Percentiles rank a stretch among this genome's conserved stretches.
These are phyloP conservation scores for Bubalus kerabau DNA, from an alignment of 2,113 vertebrate genomes.

Conservation along the genomic window DNA sequence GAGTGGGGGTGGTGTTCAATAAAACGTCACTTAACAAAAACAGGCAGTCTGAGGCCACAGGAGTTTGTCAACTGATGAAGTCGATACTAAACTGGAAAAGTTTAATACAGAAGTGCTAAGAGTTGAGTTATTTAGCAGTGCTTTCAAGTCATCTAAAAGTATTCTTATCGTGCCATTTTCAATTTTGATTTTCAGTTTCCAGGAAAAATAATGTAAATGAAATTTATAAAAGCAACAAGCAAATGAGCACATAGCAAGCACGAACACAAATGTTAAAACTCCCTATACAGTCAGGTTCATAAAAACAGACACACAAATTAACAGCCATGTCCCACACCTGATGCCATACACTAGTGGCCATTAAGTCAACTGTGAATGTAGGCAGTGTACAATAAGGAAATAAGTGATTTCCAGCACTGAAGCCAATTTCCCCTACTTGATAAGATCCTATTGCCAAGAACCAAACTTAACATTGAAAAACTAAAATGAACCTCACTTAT, in stretches of 20 bases:
- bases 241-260: neutral
- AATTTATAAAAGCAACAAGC: neutral
- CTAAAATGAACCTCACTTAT: neutral
- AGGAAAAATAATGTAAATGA: conserved; percentile 25
- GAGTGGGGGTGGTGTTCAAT: neutral
- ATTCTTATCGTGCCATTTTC: neutral
- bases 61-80: neutral
- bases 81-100: neutral
- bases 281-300: neutral
- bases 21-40: neutral
- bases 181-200: conserved; percentile 4
- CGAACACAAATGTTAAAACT: neutral
- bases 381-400: neutral
- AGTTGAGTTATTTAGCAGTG: neutral
- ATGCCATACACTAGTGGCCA: neutral
- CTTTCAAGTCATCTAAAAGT: neutral
- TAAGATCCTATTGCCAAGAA: neutral
- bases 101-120: neutral
- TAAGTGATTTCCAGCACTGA: neutral
- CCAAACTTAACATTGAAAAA: neutral
- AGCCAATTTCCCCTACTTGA: neutral
- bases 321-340: neutral
- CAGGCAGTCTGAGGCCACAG: neutral
- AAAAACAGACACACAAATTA: neutral
- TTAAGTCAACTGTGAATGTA: neutral